Conservation (phyloP, 2,888 invertebrate species). For the Nipponacmea schrenckii region DNA sequence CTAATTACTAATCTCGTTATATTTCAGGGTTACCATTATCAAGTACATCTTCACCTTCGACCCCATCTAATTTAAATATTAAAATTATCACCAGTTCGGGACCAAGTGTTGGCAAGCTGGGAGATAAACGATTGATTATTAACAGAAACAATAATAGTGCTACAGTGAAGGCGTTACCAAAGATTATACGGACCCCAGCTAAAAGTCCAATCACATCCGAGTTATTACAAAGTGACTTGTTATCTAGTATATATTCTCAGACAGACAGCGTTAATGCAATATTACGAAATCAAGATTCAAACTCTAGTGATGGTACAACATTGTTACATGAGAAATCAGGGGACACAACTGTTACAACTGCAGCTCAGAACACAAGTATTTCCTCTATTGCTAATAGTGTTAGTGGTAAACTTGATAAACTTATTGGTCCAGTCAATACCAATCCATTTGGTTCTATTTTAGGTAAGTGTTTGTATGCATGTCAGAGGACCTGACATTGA, state of each 20-base stretch:
- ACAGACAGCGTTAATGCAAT: conserved; percentile 21
- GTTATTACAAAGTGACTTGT: conserved; percentile 9
- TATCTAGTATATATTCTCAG: conserved; percentile 27
- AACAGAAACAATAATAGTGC: conserved; percentile 4
- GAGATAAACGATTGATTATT: background rate
- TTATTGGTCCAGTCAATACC: background rate
- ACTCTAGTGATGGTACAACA: conserved; percentile 1
- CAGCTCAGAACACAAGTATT: background rate
- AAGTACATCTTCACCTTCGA: background rate
- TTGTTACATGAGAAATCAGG: conserved; percentile 22
- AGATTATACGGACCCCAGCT: background rate
- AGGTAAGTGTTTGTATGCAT: too few relatives aligned
- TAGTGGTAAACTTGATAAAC: background rate
- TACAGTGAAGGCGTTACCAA: background rate
- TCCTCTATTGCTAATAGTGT: background rate
- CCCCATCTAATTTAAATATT: background rate
- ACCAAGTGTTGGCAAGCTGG: background rate
- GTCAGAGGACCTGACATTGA: too few relatives aligned
- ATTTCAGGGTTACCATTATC: background rate
- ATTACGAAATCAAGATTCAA: conserved; percentile 10
- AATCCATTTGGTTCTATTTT: background rate
- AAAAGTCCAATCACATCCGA: background rate
- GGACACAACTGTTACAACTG: background rate
- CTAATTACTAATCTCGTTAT: too few relatives aligned
- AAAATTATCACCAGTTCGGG: background rate